phyloP scores from a whole-genome alignment of 1,140 invertebrate genomes.

The Drosophila azteca region DNA sequence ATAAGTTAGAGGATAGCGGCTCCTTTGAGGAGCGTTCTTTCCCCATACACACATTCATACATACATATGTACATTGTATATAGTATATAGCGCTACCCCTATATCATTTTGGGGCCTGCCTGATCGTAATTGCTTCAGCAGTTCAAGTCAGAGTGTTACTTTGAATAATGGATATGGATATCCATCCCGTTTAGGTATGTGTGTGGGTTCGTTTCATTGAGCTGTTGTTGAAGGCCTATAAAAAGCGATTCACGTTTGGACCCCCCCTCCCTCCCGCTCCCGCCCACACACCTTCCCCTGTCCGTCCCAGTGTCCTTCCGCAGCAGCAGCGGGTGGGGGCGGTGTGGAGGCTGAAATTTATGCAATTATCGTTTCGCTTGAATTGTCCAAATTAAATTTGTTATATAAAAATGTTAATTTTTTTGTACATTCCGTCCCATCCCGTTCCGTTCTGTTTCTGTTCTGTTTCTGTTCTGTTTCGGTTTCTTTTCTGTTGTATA shows the following conservation, averaged over 20 bases:
- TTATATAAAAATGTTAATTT: conserved; percentile 71
- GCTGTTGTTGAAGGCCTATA: conserved; percentile 32
- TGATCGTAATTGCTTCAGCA: conserved; percentile 46
- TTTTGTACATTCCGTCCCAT: conserved; percentile 12
- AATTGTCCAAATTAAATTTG: conserved; percentile 69
- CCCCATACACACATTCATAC: conserved; percentile 8
- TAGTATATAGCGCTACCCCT: not conserved
- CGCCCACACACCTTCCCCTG: not conserved
- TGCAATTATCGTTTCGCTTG: conserved; percentile 48
- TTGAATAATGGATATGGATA: conserved; percentile 18
- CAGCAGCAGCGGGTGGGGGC: not conserved
- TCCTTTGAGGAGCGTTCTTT: conserved; percentile 22
- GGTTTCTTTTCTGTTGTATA: conserved; percentile 28
- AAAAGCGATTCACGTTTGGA: conserved; percentile 25
- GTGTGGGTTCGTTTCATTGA: not conserved
- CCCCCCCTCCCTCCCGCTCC: not conserved
- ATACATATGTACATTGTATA: not conserved
- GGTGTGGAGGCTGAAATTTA: conserved; percentile 36
- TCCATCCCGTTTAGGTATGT: no score
- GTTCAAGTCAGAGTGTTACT: conserved; percentile 34
- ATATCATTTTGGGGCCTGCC: conserved; percentile 1
- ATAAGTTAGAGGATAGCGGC: conserved; percentile 56
- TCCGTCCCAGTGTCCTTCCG: conserved; percentile 21
- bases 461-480: conserved; percentile 20
- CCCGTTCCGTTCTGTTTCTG: conserved; percentile 9